phyloP scores from a whole-genome alignment of 2,888 invertebrate genomes.

The Syrista parreyssii region DNA sequence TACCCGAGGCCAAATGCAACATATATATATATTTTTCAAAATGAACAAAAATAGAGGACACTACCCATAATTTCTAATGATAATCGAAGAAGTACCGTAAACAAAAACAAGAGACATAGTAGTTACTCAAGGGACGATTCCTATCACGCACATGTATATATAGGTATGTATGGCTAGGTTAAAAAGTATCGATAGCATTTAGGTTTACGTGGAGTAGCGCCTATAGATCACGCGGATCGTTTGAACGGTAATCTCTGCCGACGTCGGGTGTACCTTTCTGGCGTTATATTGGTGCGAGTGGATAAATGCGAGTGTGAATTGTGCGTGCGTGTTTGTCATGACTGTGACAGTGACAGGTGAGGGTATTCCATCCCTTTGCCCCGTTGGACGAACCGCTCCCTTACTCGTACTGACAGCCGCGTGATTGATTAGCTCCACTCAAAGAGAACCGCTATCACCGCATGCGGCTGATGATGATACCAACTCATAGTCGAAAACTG shows the following conservation, averaged over 20 bases:
- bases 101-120: background rate
- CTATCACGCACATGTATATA: background rate
- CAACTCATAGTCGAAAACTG: slow-evolving; percentile 8
- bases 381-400: slow-evolving; percentile 16
- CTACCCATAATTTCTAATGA: background rate
- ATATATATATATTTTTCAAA: background rate
- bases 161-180: background rate
- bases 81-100: background rate
- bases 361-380: slow-evolving; percentile 24
- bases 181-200: background rate
- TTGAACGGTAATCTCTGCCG: slow-evolving; percentile 41
- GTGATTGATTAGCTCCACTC: slow-evolving; percentile 49
- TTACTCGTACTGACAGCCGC: slow-evolving; percentile 41
- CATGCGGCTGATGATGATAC: slow-evolving; percentile 24
- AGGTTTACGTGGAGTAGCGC: background rate
- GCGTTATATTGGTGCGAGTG: slow-evolving; percentile 1
- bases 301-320: slow-evolving; percentile 13
- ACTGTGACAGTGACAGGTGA: slow-evolving; percentile 46
- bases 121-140: background rate
- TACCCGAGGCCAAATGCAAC: background rate
- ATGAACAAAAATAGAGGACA: background rate
- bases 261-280: slow-evolving; percentile 26
- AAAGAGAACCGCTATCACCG: slow-evolving; percentile 52
- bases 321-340: slow-evolving; percentile 28
- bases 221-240: slow-evolving; percentile 31